Evolutionary conservation across 2,888 invertebrate genomes (phyloP), one percentile per base, ranked within the genome.

Genomic region (Caenorhabditis sp.): DNA sequence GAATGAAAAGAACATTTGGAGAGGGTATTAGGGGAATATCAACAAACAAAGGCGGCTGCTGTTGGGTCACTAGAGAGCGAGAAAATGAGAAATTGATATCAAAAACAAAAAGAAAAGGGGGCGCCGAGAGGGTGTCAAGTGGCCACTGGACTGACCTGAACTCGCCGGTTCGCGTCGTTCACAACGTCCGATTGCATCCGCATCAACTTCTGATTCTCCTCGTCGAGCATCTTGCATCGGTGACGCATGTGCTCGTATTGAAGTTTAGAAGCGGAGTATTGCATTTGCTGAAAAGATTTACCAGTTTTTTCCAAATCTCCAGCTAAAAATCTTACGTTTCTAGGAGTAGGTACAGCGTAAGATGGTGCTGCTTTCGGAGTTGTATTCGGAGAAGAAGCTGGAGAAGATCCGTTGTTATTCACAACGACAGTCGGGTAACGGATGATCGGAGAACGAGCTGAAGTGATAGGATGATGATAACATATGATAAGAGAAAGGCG

Each of bases 181-280:
- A 89, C 87, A 11, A 89, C 72, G 18, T 87, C 84, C 2, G 83
- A 83, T 51, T 88, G 88, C 65, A 82, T 87, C 60, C 82, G 61
- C 85, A 89, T 86, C 64, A 89, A 70, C 53, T 88, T 87, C 53
- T 88, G 87, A 78, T 89, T 89, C 58, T 89, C 88, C 0, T 83
- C 82, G 55, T 89, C 89, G 55, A 89, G 40, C 80, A 87, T 84
- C 50, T 81, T 78, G 55, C 84, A 83, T 28, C 85, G 74, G 47
- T 84, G 83, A 9, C 74, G 77, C 58, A 86, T 76, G 56, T 86
- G 82, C 22, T 86, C 86, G 26, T 79, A 83, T 61, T 86, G 83
- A 0, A 86, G 72, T 40, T 80, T 81, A 6, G 81, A 72, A 6
- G 81, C 67, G 0, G 84, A 84, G 67, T 81, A 86, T 47, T 82